A percentile compares a stretch with the other conserved stretches of the same genome.
Evolutionary conservation across 2,113 vertebrate species (phyloP).

Genomic region (Plotosus lineatus): DNA sequence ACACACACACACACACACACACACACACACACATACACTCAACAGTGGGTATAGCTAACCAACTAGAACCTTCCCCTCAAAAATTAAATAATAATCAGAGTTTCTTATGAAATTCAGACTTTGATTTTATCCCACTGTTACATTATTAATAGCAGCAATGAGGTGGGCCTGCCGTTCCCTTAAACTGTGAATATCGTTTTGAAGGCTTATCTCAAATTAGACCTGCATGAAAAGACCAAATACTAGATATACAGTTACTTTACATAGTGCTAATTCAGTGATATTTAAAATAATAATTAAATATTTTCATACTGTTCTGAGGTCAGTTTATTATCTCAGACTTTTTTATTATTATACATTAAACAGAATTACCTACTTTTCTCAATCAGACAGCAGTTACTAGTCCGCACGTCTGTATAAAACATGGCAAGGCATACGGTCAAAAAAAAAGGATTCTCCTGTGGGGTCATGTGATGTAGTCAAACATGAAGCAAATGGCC

Average conservation of each 20-base stretch:
- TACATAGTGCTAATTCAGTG: not conserved
- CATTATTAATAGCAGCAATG: not conserved
- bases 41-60: not conserved
- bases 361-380: not conserved
- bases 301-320: not conserved
- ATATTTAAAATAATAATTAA: not conserved
- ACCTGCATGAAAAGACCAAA: not conserved
- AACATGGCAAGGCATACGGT: not conserved
- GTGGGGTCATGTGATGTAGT: not conserved
- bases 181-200: not conserved
- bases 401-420: not conserved
- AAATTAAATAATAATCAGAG: slow-evolving; percentile 2
- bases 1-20: not conserved
- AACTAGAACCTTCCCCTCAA: not conserved
- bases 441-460: not conserved
- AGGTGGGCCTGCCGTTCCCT: not conserved
- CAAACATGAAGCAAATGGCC: not conserved
- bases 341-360: not conserved
- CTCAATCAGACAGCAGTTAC: not conserved
- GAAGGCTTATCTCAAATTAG: not conserved
- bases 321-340: not conserved
- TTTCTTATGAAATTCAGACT: slow-evolving; percentile 9
- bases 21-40: not conserved
- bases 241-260: not conserved
- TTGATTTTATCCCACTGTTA: slow-evolving; percentile 2